Evolutionary conservation across 2,888 invertebrate genomes (phyloP), one percentile per base, ranked within the genome.

Genomic region (Epinotia bilunana): DNA sequence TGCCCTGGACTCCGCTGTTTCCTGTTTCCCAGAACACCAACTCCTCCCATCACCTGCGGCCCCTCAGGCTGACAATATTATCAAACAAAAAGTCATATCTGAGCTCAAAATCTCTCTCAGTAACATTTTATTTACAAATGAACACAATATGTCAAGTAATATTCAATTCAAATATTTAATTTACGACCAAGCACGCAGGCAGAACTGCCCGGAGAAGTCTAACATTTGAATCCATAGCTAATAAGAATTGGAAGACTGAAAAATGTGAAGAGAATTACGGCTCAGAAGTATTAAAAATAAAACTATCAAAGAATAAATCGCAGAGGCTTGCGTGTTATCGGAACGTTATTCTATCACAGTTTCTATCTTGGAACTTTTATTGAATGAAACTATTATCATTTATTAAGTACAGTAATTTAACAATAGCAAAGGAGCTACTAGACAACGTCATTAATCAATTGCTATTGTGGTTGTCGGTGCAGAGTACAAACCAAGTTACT

Each of bases 211-310:
- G 67, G 18, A 20, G 33, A 57, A 18, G 13, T 33, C 18, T 55
- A 20, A 43, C 16, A 28, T 57, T 43, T 55, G 18, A 53, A 57
- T 58, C 68, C 1, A 53, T 53, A 11, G n/a, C 20, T 13, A 67
- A 57, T 39, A 18, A 23, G 13, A 67, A 57, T 67, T 39, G 57
- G 39, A 13, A 43, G 43, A 16, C 57, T 68, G 57, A 16, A 53
- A 53, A 53, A 65, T 53, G 68, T 49, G 39, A 57, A 68, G n/a
- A 57, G 43, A 68, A 57, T 68, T 57, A 68, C 20, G 39, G 67
- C 55, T 67, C 4, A 57, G 55, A 18, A 39, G 39, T 57, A 68
- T 68, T 68, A n/a, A 57, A 68, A 68, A 68, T 68, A 57, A 57
- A 68, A 57, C 39, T 33, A 67, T 67, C 18, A 67, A 55, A 39